Conservation (phyloP, 2,113 vertebrate species). For the sheep (Ovis aries) region DNA sequence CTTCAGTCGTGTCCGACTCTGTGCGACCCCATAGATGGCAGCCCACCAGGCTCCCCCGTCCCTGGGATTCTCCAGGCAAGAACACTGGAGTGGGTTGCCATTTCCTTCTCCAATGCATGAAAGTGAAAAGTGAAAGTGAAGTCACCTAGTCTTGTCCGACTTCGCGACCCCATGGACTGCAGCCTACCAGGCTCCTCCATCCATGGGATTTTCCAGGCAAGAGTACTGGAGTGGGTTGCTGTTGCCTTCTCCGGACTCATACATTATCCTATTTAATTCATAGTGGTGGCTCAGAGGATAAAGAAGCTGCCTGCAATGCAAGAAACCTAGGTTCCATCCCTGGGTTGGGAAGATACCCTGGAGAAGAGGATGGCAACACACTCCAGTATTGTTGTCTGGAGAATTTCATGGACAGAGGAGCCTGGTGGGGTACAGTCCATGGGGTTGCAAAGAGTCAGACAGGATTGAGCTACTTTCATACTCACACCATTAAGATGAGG, state of each 20-base stretch:
- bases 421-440: neutral
- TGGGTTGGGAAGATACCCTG: neutral
- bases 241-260: neutral
- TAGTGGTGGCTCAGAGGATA: neutral
- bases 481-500: neutral
- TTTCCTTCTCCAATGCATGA: too few relatives aligned
- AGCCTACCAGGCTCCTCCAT: too few relatives aligned
- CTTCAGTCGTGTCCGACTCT: too few relatives aligned
- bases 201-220: too few relatives aligned
- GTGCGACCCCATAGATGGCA: too few relatives aligned
- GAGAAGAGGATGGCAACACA: neutral
- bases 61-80: too few relatives aligned
- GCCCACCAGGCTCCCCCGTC: too few relatives aligned
- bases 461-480: neutral
- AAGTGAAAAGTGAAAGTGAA: too few relatives aligned
- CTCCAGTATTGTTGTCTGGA: neutral
- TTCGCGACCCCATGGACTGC: too few relatives aligned
- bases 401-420: neutral
- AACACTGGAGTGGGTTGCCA: too few relatives aligned
- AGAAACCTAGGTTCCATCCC: neutral
- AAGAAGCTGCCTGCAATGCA: neutral
- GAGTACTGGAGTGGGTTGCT: too few relatives aligned
- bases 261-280: neutral
- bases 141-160: too few relatives aligned
- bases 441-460: neutral